These are phyloP conservation scores for Cosmia pyralina DNA, from an alignment of 2,888 invertebrate genomes.

Conservation along the genomic window DNA sequence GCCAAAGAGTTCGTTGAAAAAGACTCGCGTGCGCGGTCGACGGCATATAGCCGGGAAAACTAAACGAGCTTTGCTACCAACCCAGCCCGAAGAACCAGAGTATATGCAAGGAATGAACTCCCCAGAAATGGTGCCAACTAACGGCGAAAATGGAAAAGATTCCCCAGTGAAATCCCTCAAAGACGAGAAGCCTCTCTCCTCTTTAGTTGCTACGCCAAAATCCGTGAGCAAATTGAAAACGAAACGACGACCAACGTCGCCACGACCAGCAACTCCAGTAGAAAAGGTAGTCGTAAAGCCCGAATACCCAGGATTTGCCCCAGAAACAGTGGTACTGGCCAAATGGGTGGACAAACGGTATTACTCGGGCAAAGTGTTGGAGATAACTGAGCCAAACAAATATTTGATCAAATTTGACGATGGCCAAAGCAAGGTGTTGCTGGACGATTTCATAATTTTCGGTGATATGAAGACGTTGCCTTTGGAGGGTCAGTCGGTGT, in stretches of 20 bases:
- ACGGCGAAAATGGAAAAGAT: slow-evolving; percentile 78
- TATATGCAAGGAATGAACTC: slow-evolving; percentile 87
- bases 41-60: slow-evolving; percentile 85
- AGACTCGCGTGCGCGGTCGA: slow-evolving; percentile 84
- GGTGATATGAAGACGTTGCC: slow-evolving; percentile 88
- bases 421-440: slow-evolving; percentile 89
- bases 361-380: slow-evolving; percentile 91
- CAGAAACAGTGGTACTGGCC: slow-evolving; percentile 90
- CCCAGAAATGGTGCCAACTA: slow-evolving; percentile 87
- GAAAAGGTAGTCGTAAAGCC: slow-evolving; percentile 79
- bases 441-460: slow-evolving; percentile 91
- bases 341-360: slow-evolving; percentile 93
- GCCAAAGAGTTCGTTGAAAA: slow-evolving; percentile 89
- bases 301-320: slow-evolving; percentile 82
- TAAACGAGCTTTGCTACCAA: slow-evolving; percentile 84
- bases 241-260: slow-evolving; percentile 83
- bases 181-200: slow-evolving; percentile 81
- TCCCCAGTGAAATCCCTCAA: slow-evolving; percentile 81
- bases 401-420: slow-evolving; percentile 92
- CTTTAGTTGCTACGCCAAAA: slow-evolving; percentile 83
- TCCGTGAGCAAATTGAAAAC: slow-evolving; percentile 85
- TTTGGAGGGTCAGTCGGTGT: slow-evolving; percentile 88
- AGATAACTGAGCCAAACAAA: slow-evolving; percentile 90
- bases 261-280: slow-evolving; percentile 85
- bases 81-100: slow-evolving; percentile 85